A percentile compares a stretch with the other conserved stretches of the same genome.
These are phyloP conservation scores for Diploscapter pachys DNA, from an alignment of 1,140 invertebrate species.

Conservation along the genomic window DNA sequence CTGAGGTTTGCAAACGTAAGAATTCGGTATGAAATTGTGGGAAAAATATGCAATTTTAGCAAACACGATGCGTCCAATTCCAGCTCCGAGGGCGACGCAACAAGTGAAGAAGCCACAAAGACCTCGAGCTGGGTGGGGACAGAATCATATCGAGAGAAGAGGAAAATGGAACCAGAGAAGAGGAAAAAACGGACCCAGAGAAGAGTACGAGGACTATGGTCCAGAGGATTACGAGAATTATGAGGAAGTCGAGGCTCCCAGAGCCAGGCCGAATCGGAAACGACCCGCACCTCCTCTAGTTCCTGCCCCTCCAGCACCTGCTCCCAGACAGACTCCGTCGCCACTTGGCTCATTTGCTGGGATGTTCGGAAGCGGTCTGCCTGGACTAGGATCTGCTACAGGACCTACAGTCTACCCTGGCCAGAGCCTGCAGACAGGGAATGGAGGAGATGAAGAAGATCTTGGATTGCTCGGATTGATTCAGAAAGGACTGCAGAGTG, in stretches of 20 bases:
- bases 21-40: conserved; percentile 2
- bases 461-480: conserved; percentile 25
- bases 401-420: not conserved
- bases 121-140: too few relatives aligned
- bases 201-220: too few relatives aligned
- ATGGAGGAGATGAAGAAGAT: conserved; percentile 20
- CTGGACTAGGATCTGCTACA: conserved; percentile 5
- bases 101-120: too few relatives aligned
- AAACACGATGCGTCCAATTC: conserved; percentile 19
- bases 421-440: not conserved
- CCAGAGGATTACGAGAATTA: too few relatives aligned
- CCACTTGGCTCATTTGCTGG: conserved; percentile 8
- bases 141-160: too few relatives aligned
- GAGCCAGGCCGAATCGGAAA: too few relatives aligned
- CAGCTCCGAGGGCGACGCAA: not conserved
- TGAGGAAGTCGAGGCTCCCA: too few relatives aligned
- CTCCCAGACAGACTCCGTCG: conserved; percentile 23
- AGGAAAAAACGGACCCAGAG: too few relatives aligned
- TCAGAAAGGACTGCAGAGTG: conserved; percentile 23
- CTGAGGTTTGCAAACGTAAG: conserved; percentile 43
- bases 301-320: conserved; percentile 31
- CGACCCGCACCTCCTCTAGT: conserved; percentile 16
- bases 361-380: conserved; percentile 21
- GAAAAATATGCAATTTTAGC: not conserved
- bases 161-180: too few relatives aligned